Conservation (phyloP, 2,113 vertebrate species). For the Pantherophis guttatus region DNA sequence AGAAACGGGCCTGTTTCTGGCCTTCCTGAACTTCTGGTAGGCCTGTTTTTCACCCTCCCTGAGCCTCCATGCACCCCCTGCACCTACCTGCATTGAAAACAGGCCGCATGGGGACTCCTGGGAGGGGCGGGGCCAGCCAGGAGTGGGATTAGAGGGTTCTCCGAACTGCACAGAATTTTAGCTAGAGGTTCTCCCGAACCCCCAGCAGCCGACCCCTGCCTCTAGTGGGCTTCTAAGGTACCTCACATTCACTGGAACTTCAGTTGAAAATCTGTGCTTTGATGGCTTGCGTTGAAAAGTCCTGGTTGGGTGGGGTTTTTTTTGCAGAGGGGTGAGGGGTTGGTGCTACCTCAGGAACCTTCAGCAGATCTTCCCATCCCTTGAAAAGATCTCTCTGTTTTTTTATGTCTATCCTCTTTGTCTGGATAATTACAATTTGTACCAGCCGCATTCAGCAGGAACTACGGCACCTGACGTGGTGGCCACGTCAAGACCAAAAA, state of each 20-base stretch:
- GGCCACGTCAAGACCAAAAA: conserved; percentile 3
- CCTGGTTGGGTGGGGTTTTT: neutral
- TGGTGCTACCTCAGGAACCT: neutral
- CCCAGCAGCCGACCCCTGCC: too few relatives aligned
- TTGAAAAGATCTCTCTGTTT: neutral
- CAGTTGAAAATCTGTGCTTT: neutral
- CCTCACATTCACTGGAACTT: neutral
- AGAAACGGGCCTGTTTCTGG: too few relatives aligned
- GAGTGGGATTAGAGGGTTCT: too few relatives aligned
- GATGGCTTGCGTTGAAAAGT: neutral
- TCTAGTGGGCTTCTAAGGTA: too few relatives aligned
- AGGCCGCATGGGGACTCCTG: too few relatives aligned
- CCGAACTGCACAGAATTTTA: too few relatives aligned
- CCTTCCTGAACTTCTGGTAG: too few relatives aligned
- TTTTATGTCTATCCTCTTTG: neutral
- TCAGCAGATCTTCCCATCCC: neutral
- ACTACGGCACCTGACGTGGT: conserved; percentile 33
- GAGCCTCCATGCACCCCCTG: too few relatives aligned
- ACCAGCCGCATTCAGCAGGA: neutral
- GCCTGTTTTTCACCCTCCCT: too few relatives aligned
- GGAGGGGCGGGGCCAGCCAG: too few relatives aligned
- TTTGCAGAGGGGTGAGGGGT: neutral
- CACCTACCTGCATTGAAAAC: too few relatives aligned
- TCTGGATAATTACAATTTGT: neutral
- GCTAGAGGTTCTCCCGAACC: too few relatives aligned